A percentile compares a stretch with the other conserved stretches of the same genome.
Evolutionary conservation across 2,797 vertebrate genomes (phyloP).

Genomic region (Ficedula albicollis): DNA sequence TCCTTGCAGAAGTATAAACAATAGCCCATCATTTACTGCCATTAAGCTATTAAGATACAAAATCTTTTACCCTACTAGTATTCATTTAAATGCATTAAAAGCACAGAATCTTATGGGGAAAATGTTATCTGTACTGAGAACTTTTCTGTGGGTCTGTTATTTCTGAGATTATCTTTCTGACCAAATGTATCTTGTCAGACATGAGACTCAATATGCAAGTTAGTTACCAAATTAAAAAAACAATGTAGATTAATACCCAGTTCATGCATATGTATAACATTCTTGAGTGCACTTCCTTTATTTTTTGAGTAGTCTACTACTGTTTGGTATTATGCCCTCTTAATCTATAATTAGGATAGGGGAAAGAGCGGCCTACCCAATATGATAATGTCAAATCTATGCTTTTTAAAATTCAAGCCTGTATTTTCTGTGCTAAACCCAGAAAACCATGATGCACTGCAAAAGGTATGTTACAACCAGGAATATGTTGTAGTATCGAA

Average conservation of each 20-base stretch:
- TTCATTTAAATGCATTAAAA: background rate
- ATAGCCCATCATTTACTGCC: background rate
- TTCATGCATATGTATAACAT: background rate
- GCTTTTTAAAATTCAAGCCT: background rate
- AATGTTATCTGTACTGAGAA: background rate
- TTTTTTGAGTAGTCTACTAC: background rate
- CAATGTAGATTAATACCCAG: background rate
- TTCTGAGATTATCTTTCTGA: background rate
- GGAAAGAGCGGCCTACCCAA: background rate
- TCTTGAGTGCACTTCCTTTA: background rate
- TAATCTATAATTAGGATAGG: background rate
- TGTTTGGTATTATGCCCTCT: background rate
- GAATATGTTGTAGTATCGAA: background rate
- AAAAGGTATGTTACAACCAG: background rate
- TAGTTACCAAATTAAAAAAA: background rate
- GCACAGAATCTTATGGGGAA: background rate
- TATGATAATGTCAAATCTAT: background rate
- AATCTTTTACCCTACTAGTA: background rate
- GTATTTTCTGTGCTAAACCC: background rate
- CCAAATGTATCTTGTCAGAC: background rate
- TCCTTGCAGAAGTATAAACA: background rate
- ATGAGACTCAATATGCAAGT: background rate
- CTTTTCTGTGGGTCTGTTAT: background rate
- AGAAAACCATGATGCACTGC: background rate
- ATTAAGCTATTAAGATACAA: background rate